phyloP scores from a whole-genome alignment of 2,797 vertebrate genomes.

The Schizothorax lantsangensis region DNA sequence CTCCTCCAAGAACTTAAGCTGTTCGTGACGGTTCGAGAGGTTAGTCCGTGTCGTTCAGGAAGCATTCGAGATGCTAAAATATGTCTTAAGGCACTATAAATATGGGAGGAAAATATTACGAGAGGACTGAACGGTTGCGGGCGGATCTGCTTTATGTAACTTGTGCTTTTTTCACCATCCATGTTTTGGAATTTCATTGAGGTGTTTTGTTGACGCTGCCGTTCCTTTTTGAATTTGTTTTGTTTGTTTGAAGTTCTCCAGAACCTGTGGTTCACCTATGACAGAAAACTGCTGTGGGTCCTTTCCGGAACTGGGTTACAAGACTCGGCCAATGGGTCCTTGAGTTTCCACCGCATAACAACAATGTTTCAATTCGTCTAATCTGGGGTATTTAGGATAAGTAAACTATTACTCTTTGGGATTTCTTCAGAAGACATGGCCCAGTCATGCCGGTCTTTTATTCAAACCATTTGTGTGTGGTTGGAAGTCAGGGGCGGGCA shows the following conservation, averaged over 20 bases:
- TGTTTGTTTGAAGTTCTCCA: slow-evolving; percentile 64
- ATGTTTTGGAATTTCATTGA: slow-evolving; percentile 67
- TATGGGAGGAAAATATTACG: slow-evolving; percentile 77
- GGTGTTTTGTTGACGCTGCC: slow-evolving; percentile 55
- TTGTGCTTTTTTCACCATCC: slow-evolving; percentile 67
- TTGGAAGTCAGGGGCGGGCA: slow-evolving; percentile 63
- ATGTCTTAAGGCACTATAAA: slow-evolving; percentile 52
- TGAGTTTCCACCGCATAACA: slow-evolving; percentile 87
- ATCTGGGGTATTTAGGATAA: slow-evolving; percentile 89
- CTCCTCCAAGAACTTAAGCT: slow-evolving; percentile 16
- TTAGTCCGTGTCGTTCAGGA: slow-evolving; percentile 30
- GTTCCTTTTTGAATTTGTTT: slow-evolving; percentile 21
- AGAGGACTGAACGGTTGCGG: slow-evolving; percentile 54
- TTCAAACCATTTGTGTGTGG: slow-evolving; percentile 90
- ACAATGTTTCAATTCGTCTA: slow-evolving; percentile 87
- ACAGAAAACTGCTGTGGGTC: slow-evolving; percentile 69
- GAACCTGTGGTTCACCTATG: slow-evolving; percentile 73
- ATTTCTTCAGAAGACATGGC: slow-evolving; percentile 81
- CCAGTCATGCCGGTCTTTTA: slow-evolving; percentile 86
- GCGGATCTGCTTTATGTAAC: slow-evolving; percentile 53
- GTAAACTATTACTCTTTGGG: slow-evolving; percentile 85
- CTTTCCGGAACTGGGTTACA: slow-evolving; percentile 74
- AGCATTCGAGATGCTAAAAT: slow-evolving; percentile 42
- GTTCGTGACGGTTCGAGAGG: slow-evolving; percentile 15
- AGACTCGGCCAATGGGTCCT: slow-evolving; percentile 75